phyloP scores from a whole-genome alignment of 2,113 vertebrate species.

The Dendrocopos noguchii region DNA sequence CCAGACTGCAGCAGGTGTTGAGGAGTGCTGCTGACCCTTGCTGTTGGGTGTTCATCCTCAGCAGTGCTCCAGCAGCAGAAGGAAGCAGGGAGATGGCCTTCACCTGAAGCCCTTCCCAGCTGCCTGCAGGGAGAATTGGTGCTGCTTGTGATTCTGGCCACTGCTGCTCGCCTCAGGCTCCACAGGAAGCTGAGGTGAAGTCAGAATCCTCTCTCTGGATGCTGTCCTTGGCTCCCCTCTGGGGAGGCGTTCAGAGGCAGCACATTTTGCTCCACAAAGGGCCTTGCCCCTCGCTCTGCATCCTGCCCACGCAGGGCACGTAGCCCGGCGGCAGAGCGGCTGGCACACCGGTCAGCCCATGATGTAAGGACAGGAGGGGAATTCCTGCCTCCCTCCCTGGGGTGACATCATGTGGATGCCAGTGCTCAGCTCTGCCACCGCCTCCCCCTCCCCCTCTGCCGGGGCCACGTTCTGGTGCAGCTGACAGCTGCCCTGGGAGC shows the following conservation, averaged over 20 bases:
- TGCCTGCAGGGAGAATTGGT: background rate
- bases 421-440: background rate
- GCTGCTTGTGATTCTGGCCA: background rate
- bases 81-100: background rate
- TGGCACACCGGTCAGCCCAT: background rate
- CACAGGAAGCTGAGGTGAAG: background rate
- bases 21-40: background rate
- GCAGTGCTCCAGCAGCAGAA: background rate
- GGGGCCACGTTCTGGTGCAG: background rate
- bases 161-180: background rate
- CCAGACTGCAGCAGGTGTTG: background rate
- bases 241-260: background rate
- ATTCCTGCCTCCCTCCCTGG: background rate
- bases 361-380: background rate
- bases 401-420: background rate
- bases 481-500: background rate
- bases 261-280: background rate
- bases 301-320: background rate
- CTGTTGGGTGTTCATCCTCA: background rate
- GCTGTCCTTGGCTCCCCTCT: background rate
- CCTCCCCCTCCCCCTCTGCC: background rate
- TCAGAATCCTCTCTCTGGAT: background rate
- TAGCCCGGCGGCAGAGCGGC: background rate
- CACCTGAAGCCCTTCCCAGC: background rate
- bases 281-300: background rate